Conservation (phyloP, 2,113 vertebrate species). For the Pimephales promelas region DNA sequence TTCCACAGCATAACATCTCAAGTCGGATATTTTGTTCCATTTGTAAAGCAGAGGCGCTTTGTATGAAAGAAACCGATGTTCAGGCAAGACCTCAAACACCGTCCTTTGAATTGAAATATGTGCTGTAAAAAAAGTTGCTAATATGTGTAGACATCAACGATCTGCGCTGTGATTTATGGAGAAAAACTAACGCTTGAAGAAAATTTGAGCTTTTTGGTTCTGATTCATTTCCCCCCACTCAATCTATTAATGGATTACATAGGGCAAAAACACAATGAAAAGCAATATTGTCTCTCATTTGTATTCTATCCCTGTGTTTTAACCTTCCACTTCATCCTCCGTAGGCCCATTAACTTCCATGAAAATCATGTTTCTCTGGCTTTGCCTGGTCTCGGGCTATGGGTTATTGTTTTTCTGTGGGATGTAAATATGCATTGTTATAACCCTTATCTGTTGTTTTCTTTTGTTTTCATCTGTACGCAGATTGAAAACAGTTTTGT, state of each 20-base stretch:
- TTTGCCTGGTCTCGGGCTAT: conserved; percentile 64
- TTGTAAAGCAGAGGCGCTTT: conserved; percentile 3
- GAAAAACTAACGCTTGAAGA: conserved; percentile 41
- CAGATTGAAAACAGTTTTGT: conserved; percentile 75
- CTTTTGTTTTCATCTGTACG: conserved; percentile 70
- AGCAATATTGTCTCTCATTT: conserved; percentile 54
- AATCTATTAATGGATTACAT: conserved; percentile 46
- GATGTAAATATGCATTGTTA: conserved; percentile 79
- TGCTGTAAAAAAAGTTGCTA: not conserved
- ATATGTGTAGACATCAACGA: conserved; percentile 12
- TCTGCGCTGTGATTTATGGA: conserved; percentile 28
- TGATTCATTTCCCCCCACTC: not conserved
- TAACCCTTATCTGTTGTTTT: conserved; percentile 68
- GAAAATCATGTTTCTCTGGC: conserved; percentile 54
- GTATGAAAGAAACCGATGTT: not conserved
- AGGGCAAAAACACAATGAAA: conserved; percentile 45
- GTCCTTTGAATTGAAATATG: not conserved
- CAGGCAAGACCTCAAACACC: not conserved
- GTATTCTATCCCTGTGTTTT: conserved; percentile 13
- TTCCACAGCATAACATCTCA: not conserved
- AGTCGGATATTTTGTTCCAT: not conserved
- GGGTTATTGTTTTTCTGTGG: conserved; percentile 64
- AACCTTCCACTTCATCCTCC: conserved; percentile 41
- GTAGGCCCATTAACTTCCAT: conserved; percentile 51
- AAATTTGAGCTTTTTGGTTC: conserved; percentile 37